Base-by-base conservation (phyloP, 2,797 vertebrate genomes). In the Arnoldichthys spilopterus region DNA sequence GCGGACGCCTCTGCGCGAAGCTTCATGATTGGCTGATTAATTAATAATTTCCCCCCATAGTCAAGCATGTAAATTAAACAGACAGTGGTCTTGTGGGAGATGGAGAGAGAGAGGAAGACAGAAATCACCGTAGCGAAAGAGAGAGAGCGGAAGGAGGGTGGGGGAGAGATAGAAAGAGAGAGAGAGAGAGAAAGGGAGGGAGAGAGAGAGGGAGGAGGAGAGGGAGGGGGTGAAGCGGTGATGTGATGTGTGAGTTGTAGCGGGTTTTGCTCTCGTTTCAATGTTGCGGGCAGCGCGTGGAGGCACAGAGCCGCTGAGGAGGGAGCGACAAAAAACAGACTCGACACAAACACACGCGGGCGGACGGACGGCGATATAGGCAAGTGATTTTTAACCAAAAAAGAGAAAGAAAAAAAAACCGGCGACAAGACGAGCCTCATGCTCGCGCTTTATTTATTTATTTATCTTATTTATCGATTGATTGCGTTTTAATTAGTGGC, bases 401-500 rank as follows among this genome's bases (percentile, higher is more conserved):
- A 26, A 3, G 15, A 28, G 16, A 30, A 40, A 16, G 59, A 49
- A 49, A 13, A 69, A 20, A 43, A 4, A 64, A 45, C 58, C 13
- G 74, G 79, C 78, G 90, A 64, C 61, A 88, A 87, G 86, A 61
- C 68, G 80, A 84, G 76, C 81, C 79, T 79, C 75, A 24, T 45
- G 64, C 79, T 73, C 77, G 82, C 72, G 85, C 82, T 83, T 90
- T 88, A 54, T 84, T 88, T 91, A 88, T 6, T 1, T 8, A 72
- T 72, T 61, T 76, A 49, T 34, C 64, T 70, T 56, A 26, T 78
- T 85, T 77, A 26, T 72, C 92, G 92, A 95, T 94, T 94, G 94
- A 94, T 94, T 93, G 92, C 91, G 92, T 93, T 93, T 94, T 95
- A 94, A 95, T 94, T 94, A 94, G 88, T 88, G 90, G 89, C 90